A percentile compares a stretch with the other conserved stretches of the same genome.
Conservation (phyloP, 2,888 invertebrate species). For the Neoascia interrupta region DNA sequence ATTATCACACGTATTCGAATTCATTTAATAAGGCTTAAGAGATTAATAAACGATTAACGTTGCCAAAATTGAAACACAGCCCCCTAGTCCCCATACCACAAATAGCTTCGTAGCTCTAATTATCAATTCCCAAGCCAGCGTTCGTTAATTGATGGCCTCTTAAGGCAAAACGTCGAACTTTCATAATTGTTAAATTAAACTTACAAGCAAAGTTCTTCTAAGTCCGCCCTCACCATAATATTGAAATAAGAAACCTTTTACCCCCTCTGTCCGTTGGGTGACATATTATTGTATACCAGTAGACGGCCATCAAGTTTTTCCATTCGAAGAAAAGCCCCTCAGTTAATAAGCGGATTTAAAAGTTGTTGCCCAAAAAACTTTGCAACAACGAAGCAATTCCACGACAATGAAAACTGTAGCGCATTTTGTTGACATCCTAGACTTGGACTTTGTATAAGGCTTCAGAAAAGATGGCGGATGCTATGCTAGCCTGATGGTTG, state of each 20-base stretch:
- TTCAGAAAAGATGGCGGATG: background rate
- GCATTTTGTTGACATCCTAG: constrained; percentile 30
- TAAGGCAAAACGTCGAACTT: constrained; percentile 51
- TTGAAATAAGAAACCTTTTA: constrained; percentile 5
- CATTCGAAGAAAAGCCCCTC: background rate
- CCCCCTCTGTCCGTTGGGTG: background rate
- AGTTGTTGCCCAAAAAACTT: constrained; percentile 39
- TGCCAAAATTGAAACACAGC: constrained; percentile 15
- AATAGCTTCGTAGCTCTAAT: constrained; percentile 27
- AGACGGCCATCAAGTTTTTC: constrained; percentile 25
- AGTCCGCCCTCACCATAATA: background rate
- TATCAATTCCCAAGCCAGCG: constrained; percentile 46
- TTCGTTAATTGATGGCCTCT: constrained; percentile 36
- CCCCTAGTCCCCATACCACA: background rate
- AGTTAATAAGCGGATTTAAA: constrained; percentile 65
- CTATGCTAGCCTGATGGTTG: background rate
- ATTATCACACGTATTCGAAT: constrained; percentile 42
- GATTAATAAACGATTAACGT: constrained; percentile 62
- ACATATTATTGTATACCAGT: too few relatives aligned
- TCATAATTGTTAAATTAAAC: constrained; percentile 52
- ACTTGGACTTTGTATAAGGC: background rate
- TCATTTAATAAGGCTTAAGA: constrained; percentile 60
- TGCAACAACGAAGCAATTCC: constrained; percentile 45
- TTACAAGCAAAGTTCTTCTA: constrained; percentile 36
- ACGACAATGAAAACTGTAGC: constrained; percentile 47